phyloP scores from a whole-genome alignment of 2,888 invertebrate species.

The Cerceris rybyensis region DNA sequence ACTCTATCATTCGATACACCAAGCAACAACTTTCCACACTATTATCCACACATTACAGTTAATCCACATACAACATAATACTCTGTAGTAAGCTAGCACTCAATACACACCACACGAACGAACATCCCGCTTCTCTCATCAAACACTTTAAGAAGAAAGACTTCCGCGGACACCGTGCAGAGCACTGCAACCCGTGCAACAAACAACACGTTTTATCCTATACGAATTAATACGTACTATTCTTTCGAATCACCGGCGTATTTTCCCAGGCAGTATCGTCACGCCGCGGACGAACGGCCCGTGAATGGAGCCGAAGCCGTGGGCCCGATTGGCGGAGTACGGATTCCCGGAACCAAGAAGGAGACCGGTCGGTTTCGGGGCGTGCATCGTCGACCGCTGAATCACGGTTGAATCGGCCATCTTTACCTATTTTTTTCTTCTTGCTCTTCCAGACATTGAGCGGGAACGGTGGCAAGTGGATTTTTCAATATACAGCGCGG shows the following conservation, averaged over 20 bases:
- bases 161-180: too few relatives aligned
- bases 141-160: too few relatives aligned
- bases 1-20: too few relatives aligned
- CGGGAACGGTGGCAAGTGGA: conserved; percentile 3
- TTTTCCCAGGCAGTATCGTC: conserved; percentile 50
- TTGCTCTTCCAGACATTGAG: conserved; percentile 17
- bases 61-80: too few relatives aligned
- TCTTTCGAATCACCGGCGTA: conserved; percentile 18
- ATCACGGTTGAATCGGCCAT: conserved; percentile 73
- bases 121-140: too few relatives aligned
- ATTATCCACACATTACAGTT: too few relatives aligned
- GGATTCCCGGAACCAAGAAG: conserved; percentile 63
- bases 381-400: conserved; percentile 75
- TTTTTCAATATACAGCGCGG: too few relatives aligned
- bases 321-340: conserved; percentile 65
- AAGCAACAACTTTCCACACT: too few relatives aligned
- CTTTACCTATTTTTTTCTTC: conserved; percentile 65
- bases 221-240: background rate
- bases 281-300: conserved; percentile 37
- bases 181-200: too few relatives aligned
- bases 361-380: conserved; percentile 57
- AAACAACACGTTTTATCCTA: too few relatives aligned
- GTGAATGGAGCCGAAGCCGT: conserved; percentile 59
- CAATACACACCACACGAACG: too few relatives aligned
- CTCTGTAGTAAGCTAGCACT: too few relatives aligned